These are phyloP conservation scores for Sternotherus odoratus DNA, from an alignment of 2,797 vertebrate genomes.

Conservation along the genomic window DNA sequence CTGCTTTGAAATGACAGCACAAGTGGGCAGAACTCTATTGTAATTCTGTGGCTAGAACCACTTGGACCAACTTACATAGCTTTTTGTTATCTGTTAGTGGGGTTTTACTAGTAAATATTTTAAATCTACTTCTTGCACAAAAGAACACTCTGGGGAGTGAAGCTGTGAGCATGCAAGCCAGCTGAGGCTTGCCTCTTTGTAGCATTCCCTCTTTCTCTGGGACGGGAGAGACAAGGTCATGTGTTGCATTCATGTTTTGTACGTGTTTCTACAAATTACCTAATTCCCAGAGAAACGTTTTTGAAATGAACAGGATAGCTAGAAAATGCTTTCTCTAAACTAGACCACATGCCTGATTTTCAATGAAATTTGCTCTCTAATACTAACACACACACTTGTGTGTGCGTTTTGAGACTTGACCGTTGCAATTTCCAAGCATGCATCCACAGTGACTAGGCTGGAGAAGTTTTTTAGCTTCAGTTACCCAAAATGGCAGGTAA, in stretches of 20 bases:
- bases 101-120: not conserved
- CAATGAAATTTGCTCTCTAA: conserved; percentile 21
- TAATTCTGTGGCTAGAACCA: not conserved
- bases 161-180: not conserved
- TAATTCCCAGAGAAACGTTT: not conserved
- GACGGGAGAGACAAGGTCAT: not conserved
- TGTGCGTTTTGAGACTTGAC: not conserved
- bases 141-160: not conserved
- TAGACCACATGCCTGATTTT: too few relatives aligned
- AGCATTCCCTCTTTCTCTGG: not conserved
- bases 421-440: not conserved
- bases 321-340: not conserved
- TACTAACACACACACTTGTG: not conserved
- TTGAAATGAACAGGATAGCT: not conserved
- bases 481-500: not conserved
- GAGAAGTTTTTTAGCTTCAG: not conserved
- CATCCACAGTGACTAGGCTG: not conserved
- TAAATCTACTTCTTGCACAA: not conserved
- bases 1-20: not conserved
- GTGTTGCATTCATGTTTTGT: not conserved
- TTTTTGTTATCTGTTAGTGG: not conserved
- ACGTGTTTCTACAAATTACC: not conserved
- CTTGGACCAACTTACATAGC: not conserved
- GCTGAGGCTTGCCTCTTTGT: not conserved
- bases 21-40: not conserved